phyloP scores from a whole-genome alignment of 1,140 invertebrate species.

The Calosoma granatense region DNA sequence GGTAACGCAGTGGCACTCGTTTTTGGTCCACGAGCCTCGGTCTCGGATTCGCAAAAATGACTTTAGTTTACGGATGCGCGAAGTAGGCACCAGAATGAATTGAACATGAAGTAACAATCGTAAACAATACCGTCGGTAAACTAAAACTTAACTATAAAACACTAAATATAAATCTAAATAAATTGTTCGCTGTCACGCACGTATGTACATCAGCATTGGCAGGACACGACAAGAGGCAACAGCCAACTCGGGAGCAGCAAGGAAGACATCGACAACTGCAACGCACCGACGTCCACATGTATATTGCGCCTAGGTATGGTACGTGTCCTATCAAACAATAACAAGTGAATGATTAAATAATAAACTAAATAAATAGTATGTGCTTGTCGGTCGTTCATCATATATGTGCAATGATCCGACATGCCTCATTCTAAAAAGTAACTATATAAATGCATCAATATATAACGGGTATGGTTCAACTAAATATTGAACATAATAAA shows the following conservation, averaged over 20 bases:
- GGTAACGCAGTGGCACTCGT: conserved; percentile 27
- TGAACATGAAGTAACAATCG: conserved; percentile 22
- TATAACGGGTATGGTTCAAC: not conserved
- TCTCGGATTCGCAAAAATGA: conserved; percentile 20
- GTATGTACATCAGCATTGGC: not conserved
- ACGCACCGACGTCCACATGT: not conserved
- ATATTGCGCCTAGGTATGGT: not conserved
- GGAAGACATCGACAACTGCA: not conserved
- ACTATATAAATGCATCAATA: not conserved
- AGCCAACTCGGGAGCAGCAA: not conserved
- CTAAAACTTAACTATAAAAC: conserved; percentile 19
- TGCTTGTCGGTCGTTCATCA: no score
- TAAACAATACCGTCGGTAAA: conserved; percentile 17
- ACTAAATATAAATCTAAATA: conserved; percentile 16
- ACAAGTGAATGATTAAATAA: no score
- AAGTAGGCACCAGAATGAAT: conserved; percentile 22
- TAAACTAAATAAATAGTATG: no score
- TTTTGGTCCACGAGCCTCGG: conserved; percentile 20
- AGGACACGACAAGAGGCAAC: not conserved
- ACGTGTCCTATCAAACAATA: not conserved
- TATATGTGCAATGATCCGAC: no score
- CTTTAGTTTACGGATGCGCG: conserved; percentile 26
- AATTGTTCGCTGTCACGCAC: conserved; percentile 14
- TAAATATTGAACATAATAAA: conserved; percentile 6
- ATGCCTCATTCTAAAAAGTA: no score